Evolutionary conservation across 2,113 vertebrate species (phyloP).

Genomic region (Sigmodon hispidus): DNA sequence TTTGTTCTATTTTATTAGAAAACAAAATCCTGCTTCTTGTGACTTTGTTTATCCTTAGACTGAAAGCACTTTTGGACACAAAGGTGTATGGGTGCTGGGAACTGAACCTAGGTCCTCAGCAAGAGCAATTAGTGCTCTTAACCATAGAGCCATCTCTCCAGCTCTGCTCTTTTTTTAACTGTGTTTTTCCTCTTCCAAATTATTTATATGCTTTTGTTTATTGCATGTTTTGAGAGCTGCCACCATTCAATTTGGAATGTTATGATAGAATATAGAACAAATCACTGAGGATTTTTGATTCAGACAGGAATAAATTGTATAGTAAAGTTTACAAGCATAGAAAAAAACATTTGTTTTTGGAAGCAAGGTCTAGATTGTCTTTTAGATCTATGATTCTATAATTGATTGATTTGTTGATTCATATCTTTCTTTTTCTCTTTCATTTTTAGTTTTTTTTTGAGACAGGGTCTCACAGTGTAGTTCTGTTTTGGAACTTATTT

Average conservation of each 20-base stretch:
- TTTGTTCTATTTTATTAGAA: constrained; percentile 24
- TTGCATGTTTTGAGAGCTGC: constrained; percentile 12
- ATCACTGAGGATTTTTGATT: constrained; percentile 17
- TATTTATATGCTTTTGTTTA: constrained; percentile 61
- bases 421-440: not conserved
- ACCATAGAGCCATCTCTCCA: not conserved
- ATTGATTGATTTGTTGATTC: not conserved
- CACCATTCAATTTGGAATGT: constrained; percentile 27
- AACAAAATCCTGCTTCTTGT: not conserved
- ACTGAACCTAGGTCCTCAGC: not conserved
- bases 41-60: constrained; percentile 9
- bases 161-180: not conserved
- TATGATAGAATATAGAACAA: constrained; percentile 22
- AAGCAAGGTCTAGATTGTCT: constrained; percentile 26
- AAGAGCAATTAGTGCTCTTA: not conserved
- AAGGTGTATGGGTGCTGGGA: not conserved
- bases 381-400: constrained; percentile 28
- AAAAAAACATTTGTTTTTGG: not conserved
- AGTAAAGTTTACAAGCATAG: not conserved
- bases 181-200: constrained; percentile 28
- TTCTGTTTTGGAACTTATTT: not conserved
- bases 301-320: constrained; percentile 4
- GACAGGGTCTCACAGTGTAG: not conserved
- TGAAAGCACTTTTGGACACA: constrained; percentile 18
- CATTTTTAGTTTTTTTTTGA: not conserved